Base-by-base conservation (phyloP, 2,113 vertebrate genomes). In the Ellobius talpinus region DNA sequence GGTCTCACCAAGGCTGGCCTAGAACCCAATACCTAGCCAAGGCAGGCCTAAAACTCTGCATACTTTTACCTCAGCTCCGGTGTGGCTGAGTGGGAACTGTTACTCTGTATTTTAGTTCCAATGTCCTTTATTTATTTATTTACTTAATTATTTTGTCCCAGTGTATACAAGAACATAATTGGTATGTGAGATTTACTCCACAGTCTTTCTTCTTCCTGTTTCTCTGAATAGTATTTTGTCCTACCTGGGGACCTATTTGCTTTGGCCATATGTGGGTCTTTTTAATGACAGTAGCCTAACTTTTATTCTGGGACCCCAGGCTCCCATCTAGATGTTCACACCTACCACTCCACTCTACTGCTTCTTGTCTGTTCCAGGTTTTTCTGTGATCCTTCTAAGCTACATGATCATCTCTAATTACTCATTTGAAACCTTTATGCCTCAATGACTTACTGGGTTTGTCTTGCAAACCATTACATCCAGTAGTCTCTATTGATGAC, bases 41-140 rank as follows among this genome's bases (percentile, higher is more conserved):
- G 31, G 31, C 31, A 68, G 31, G 65, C 65, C 45, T 87, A 36
- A 70, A 36, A 36, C 45, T 70, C 47, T 24, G 7, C 3, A 9
- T 52, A 7, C 5, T n/a, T 36, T 33, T 73, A 8, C 8, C 26
- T 61, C 70, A 82, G 23, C 52, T 19, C 19, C 29, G 24, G 31
- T n/a, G 45, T 50, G 31, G 1, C 31, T 70, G 7, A 19, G 11
- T 52, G 14, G 33, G 55, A 33, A 81, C 2, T 31, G 9, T 72
- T 68, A 87, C 66, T 94, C 88, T 79, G 19, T 39, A 90, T 45
- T 90, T 96, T 93, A 12, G 63, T 45, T 85, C 13, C 29, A 68
- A 2, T 82, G 72, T 87, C 42, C 63, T 73, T 91, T 42, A 72
- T 95, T 42, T 42, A 39, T 77, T 45, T 29, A 45, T 29, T 29